Evolutionary conservation across 1,140 invertebrate genomes (phyloP).

Genomic region (Euura lappo): DNA sequence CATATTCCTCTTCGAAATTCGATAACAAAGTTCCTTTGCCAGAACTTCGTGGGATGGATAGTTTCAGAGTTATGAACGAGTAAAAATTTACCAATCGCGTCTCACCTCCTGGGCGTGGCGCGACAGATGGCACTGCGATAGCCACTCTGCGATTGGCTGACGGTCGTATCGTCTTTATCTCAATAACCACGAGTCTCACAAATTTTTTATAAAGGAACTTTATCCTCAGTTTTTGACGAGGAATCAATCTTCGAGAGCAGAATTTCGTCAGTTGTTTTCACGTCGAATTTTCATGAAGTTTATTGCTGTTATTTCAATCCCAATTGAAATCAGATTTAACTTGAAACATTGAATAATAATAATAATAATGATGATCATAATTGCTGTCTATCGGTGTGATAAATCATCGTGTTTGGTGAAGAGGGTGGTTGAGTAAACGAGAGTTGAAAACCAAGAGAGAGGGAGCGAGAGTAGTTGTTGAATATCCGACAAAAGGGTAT

Average conservation of each 20-base stretch:
- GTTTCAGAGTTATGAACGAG: not conserved
- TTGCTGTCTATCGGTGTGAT: no score
- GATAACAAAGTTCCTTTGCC: not conserved
- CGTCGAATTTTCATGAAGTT: no score
- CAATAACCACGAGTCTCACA: not conserved
- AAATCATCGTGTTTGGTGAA: not conserved
- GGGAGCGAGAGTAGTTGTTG: not conserved
- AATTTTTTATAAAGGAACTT: not conserved
- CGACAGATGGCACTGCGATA: not conserved
- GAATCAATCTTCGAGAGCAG: not conserved
- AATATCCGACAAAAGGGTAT: slow-evolving; percentile 1
- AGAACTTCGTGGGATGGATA: not conserved
- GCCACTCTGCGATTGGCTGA: not conserved
- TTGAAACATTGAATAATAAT: no score
- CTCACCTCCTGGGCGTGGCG: not conserved
- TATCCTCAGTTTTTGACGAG: not conserved
- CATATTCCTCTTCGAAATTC: not conserved
- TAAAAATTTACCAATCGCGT: not conserved
- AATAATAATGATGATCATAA: no score
- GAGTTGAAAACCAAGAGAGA: not conserved
- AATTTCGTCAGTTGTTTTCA: no score
- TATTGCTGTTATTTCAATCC: no score
- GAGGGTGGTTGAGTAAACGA: not conserved
- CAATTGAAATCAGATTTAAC: no score
- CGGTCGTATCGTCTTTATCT: not conserved